A percentile compares a stretch with the other conserved stretches of the same genome.
phyloP scores from a whole-genome alignment of 1,140 invertebrate genomes.

The Drosophila ficusphila region DNA sequence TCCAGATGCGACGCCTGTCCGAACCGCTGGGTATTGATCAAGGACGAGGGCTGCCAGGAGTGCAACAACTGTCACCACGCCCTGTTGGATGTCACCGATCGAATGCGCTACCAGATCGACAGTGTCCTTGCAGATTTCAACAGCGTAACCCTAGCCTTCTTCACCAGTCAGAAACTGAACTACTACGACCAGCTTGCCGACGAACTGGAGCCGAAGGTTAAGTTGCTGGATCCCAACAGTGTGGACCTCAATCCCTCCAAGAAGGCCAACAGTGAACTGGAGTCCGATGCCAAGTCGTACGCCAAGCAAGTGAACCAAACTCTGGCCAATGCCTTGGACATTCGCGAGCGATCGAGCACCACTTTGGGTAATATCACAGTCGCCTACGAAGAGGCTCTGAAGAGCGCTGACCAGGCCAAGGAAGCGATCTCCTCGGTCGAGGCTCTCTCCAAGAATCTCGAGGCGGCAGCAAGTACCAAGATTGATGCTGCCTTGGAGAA shows the following conservation, averaged over 20 bases:
- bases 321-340: slow-evolving; percentile 85
- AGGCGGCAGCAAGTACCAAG: slow-evolving; percentile 89
- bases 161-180: slow-evolving; percentile 90
- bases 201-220: slow-evolving; percentile 88
- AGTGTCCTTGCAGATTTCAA: slow-evolving; percentile 89
- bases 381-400: slow-evolving; percentile 85
- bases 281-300: slow-evolving; percentile 86
- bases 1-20: slow-evolving; percentile 94
- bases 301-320: slow-evolving; percentile 86
- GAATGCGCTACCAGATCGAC: slow-evolving; percentile 87
- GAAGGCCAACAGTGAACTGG: slow-evolving; percentile 86
- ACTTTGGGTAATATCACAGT: slow-evolving; percentile 86
- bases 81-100: slow-evolving; percentile 93
- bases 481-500: slow-evolving; percentile 91
- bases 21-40: slow-evolving; percentile 90
- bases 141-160: slow-evolving; percentile 89
- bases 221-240: slow-evolving; percentile 87
- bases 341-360: slow-evolving; percentile 84
- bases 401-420: slow-evolving; percentile 85
- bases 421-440: slow-evolving; percentile 88
- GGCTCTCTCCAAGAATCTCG: slow-evolving; percentile 87
- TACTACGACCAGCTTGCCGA: slow-evolving; percentile 90
- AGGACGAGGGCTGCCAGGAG: slow-evolving; percentile 88
- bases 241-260: slow-evolving; percentile 87
- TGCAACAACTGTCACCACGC: slow-evolving; percentile 96